Percentiles rank a stretch among this genome's conserved stretches.
phyloP scores from a whole-genome alignment of 30 jellyfish, hydroid and myxozoan species.

The Aurelia aurita complex sp. Pacific region DNA sequence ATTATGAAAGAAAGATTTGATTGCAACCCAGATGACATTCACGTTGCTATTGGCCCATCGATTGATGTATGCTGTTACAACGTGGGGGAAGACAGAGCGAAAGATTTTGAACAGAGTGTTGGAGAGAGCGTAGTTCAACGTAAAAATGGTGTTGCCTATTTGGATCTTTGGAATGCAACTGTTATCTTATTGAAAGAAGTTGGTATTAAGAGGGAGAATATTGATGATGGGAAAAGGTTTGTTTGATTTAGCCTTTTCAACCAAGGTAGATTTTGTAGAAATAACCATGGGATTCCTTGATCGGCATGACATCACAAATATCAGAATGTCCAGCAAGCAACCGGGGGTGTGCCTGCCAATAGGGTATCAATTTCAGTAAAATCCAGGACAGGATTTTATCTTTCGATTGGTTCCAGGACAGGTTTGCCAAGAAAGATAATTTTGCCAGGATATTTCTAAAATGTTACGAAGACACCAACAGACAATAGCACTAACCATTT shows the following conservation, averaged over 20 bases:
- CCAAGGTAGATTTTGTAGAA: too few relatives aligned
- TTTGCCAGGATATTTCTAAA: too few relatives aligned
- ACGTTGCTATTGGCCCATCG: constrained; percentile 68
- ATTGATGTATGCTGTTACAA: constrained; percentile 62
- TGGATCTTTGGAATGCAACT: constrained; percentile 63
- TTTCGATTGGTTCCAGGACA: too few relatives aligned
- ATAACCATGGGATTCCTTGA: too few relatives aligned
- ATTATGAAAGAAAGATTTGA: constrained; percentile 52
- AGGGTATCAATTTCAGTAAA: too few relatives aligned
- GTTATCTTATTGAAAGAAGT: constrained; percentile 40
- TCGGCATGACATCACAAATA: too few relatives aligned
- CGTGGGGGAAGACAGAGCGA: constrained; percentile 40
- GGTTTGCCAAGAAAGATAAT: too few relatives aligned
- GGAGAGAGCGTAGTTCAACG: constrained; percentile 10
- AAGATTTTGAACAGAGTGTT: constrained; percentile 20
- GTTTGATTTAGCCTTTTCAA: background rate
- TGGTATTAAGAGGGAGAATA: constrained; percentile 50
- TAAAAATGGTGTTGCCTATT: constrained; percentile 31
- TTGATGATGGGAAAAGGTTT: constrained; percentile 68
- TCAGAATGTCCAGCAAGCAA: too few relatives aligned
- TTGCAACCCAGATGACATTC: constrained; percentile 34
- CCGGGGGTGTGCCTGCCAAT: too few relatives aligned
- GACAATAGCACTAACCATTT: too few relatives aligned
- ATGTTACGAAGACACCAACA: too few relatives aligned
- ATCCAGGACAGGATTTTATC: too few relatives aligned